Evolutionary conservation across 2,797 vertebrate genomes (phyloP).

Genomic region (Trachops cirrhosus): DNA sequence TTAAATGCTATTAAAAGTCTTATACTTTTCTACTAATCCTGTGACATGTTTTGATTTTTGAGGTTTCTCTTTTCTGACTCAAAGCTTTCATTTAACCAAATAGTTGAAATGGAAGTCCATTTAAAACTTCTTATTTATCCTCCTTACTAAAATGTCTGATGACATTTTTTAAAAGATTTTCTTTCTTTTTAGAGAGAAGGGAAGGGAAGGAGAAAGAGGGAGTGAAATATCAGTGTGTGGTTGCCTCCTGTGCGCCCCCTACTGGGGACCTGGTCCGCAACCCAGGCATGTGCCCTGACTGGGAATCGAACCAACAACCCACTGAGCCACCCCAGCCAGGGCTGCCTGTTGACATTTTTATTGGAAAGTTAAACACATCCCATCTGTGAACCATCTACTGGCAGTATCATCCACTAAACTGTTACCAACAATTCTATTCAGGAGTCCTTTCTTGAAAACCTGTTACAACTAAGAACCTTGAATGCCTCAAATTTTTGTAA

Average conservation of each 20-base stretch:
- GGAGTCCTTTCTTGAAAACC: not conserved
- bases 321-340: too few relatives aligned
- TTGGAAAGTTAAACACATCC: not conserved
- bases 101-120: not conserved
- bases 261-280: too few relatives aligned
- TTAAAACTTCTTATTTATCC: not conserved
- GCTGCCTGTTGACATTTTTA: not conserved
- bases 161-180: not conserved
- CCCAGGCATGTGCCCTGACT: too few relatives aligned
- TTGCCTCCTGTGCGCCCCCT: too few relatives aligned
- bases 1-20: not conserved
- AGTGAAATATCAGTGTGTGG: too few relatives aligned
- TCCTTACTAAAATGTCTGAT: not conserved
- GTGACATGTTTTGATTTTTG: not conserved
- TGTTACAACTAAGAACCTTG: not conserved
- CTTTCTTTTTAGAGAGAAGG: too few relatives aligned
- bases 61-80: not conserved
- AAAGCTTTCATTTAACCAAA: slow-evolving; percentile 1
- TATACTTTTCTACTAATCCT: not conserved
- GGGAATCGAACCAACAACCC: too few relatives aligned
- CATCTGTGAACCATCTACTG: not conserved
- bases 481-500: not conserved
- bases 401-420: not conserved
- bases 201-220: too few relatives aligned
- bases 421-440: not conserved